Percentiles rank a stretch among this genome's conserved stretches.
Conservation (phyloP, 2,888 invertebrate genomes). For the Anarsia innoxiella region DNA sequence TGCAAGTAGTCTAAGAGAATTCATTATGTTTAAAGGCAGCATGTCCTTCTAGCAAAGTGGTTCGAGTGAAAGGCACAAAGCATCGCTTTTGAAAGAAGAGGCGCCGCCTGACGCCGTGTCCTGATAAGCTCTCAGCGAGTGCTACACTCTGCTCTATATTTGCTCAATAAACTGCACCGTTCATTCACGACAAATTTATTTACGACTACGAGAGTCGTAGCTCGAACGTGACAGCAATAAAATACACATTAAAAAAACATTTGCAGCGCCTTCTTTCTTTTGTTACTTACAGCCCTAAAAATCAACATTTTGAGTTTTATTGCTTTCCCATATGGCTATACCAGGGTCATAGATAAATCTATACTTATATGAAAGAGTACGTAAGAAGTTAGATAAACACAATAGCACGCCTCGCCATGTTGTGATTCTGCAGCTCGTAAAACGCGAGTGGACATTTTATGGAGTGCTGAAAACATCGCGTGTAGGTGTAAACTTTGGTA, state of each 20-base stretch:
- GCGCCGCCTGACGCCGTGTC: constrained; percentile 44
- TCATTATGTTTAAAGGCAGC: constrained; percentile 39
- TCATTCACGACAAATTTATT: constrained; percentile 21
- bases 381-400: constrained; percentile 11
- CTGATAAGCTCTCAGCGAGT: constrained; percentile 45
- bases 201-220: constrained; percentile 12
- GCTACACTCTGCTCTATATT: constrained; percentile 32
- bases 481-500: no score
- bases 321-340: constrained; percentile 8
- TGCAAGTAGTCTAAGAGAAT: no score
- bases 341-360: no score
- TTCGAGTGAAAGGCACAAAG: constrained; percentile 58
- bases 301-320: constrained; percentile 12
- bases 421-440: constrained; percentile 10
- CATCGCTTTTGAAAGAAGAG: constrained; percentile 55
- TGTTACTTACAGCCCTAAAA: constrained; percentile 10
- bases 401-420: constrained; percentile 8
- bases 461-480: constrained; percentile 6
- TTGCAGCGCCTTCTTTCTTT: constrained; percentile 7
- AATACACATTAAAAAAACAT: constrained; percentile 9
- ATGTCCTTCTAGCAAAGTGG: constrained; percentile 45
- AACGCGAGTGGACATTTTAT: constrained; percentile 11
- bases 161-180: constrained; percentile 36
- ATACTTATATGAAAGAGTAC: no score
- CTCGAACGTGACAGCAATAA: constrained; percentile 11